Percentiles rank a stretch among this genome's conserved stretches.
Evolutionary conservation across 2,797 vertebrate species (phyloP).

Genomic region (Leucoraja ocellata): DNA sequence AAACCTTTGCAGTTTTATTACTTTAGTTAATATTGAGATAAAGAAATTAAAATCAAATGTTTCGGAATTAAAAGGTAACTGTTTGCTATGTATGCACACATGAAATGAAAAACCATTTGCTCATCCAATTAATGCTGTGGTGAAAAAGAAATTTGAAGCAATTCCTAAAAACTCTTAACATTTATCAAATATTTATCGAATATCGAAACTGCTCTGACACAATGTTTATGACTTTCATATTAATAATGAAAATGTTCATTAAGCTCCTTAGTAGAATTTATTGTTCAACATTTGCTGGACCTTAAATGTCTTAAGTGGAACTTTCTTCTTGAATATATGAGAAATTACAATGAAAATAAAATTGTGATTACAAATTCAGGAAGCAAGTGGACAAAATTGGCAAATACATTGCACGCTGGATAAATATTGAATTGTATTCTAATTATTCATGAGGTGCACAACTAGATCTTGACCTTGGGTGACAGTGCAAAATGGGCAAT

Average conservation of each 20-base stretch:
- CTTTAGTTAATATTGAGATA: not conserved
- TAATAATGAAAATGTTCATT: constrained; percentile 30
- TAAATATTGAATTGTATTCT: constrained; percentile 6
- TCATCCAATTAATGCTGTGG: constrained; percentile 22
- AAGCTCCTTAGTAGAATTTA: not conserved
- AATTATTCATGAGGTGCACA: not conserved
- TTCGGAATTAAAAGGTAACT: constrained; percentile 31
- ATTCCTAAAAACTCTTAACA: constrained; percentile 20
- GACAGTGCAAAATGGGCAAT: not conserved
- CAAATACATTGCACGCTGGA: not conserved
- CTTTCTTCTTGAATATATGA: not conserved
- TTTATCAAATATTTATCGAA: constrained; percentile 36
- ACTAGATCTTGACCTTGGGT: not conserved
- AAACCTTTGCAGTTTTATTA: not conserved
- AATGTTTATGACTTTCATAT: constrained; percentile 31
- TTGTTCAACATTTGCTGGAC: not conserved
- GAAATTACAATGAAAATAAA: no score
- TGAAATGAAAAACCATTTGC: constrained; percentile 25
- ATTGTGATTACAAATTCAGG: not conserved
- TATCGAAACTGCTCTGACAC: not conserved
- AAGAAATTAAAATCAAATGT: not conserved
- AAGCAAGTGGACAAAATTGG: not conserved
- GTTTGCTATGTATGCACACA: constrained; percentile 19
- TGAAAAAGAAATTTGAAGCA: constrained; percentile 27
- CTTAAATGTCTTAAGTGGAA: not conserved